These are phyloP conservation scores for Sorex maritimensis DNA, from an alignment of 2,797 vertebrate species.

Conservation along the genomic window DNA sequence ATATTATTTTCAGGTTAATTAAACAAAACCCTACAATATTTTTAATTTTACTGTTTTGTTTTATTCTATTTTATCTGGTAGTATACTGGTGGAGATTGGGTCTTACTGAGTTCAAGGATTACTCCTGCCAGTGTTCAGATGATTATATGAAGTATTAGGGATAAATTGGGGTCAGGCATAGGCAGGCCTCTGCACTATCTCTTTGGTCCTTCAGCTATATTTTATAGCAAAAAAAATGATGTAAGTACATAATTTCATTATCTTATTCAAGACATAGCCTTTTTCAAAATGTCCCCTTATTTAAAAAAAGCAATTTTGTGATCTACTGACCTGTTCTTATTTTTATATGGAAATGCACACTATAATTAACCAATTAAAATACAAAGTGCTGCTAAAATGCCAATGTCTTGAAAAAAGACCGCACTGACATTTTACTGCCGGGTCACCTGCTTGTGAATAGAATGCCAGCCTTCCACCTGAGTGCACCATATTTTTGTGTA, in stretches of 20 bases:
- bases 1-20: neutral
- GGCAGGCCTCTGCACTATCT: no score
- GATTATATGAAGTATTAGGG: no score
- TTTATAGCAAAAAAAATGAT: conserved; percentile 7
- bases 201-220: no score
- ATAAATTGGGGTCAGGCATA: no score
- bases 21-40: neutral
- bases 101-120: no score
- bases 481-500: conserved; percentile 66
- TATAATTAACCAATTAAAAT: conserved; percentile 77
- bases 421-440: conserved; percentile 85
- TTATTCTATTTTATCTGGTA: no score
- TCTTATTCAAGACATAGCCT: neutral
- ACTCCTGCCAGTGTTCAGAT: no score
- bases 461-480: conserved; percentile 80
- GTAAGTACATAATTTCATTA: conserved; percentile 22
- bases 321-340: conserved; percentile 78
- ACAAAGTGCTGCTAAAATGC: conserved; percentile 80
- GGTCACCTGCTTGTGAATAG: conserved; percentile 39
- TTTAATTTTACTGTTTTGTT: no score
- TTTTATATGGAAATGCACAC: conserved; percentile 72
- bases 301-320: conserved; percentile 69
- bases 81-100: no score
- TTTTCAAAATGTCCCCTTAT: neutral
- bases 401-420: conserved; percentile 83